These are phyloP conservation scores for Remorina albescens DNA, from an alignment of 2,797 vertebrate genomes.

Conservation along the genomic window DNA sequence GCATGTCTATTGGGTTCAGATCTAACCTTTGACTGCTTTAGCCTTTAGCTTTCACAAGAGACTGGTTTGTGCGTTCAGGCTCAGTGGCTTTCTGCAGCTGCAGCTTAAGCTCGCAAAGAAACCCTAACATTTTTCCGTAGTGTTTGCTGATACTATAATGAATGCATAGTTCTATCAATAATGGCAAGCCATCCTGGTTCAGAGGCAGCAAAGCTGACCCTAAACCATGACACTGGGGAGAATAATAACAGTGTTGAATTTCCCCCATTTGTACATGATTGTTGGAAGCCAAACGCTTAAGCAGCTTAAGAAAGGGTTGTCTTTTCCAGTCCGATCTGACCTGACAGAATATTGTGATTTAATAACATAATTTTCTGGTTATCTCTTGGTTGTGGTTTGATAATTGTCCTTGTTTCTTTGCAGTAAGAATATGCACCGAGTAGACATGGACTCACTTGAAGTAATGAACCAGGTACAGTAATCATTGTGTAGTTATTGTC, in stretches of 20 bases:
- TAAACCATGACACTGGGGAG: neutral
- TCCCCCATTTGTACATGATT: neutral
- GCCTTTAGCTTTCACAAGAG: neutral
- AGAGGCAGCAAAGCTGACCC: neutral
- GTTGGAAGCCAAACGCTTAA: neutral
- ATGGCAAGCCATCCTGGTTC: neutral
- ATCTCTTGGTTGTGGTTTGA: conserved; percentile 1
- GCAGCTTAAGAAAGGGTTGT: neutral
- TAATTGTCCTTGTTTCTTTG: conserved; percentile 9
- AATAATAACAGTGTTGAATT: neutral
- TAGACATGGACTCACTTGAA: conserved; percentile 76
- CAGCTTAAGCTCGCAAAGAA: neutral
- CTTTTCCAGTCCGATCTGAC: neutral
- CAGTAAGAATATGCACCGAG: conserved; percentile 88
- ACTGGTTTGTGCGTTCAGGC: neutral
- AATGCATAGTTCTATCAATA: neutral
- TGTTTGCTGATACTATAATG: neutral
- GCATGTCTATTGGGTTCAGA: neutral
- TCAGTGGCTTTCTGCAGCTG: neutral
- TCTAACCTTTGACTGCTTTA: neutral
- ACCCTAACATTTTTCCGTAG: neutral
- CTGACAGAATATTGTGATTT: neutral
- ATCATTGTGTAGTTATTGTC: neutral
- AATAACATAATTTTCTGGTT: neutral
- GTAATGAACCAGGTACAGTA: conserved; percentile 66